Evolutionary conservation across 2,888 invertebrate genomes (phyloP).

Genomic region (Macropis europaea): DNA sequence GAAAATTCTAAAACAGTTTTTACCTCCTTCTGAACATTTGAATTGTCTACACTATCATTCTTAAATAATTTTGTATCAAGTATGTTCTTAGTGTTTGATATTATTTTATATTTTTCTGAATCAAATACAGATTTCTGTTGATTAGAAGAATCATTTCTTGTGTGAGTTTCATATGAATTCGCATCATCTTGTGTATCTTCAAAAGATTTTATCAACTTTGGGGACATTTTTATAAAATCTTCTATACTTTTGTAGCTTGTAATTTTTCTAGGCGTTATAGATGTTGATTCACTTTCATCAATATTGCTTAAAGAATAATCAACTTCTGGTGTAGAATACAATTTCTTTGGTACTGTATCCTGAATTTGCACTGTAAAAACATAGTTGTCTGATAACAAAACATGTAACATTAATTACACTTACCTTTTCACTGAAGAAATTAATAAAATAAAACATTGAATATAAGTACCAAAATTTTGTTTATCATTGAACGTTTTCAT

Average conservation of each 20-base stretch:
- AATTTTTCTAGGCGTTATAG: not conserved
- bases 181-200: conserved; percentile 5
- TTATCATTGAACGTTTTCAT: conserved; percentile 75
- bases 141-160: conserved; percentile 13
- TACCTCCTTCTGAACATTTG: conserved; percentile 46
- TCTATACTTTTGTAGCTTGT: conserved; percentile 3
- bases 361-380: not conserved
- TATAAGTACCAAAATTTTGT: conserved; percentile 45
- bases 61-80: not conserved
- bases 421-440: not conserved
- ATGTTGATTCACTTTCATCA: not conserved
- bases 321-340: conserved; percentile 2
- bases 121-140: conserved; percentile 18
- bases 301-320: not conserved
- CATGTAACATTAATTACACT: not conserved
- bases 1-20: conserved; percentile 61
- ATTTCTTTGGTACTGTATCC: not conserved
- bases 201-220: conserved; percentile 18
- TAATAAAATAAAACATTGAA: not conserved
- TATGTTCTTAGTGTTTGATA: not conserved
- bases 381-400: conserved; percentile 24
- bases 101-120: not conserved
- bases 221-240: conserved; percentile 7
- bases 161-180: not conserved
- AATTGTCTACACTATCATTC: conserved; percentile 45